Conservation (phyloP, 2,888 invertebrate species). For the Julus scandinavius region DNA sequence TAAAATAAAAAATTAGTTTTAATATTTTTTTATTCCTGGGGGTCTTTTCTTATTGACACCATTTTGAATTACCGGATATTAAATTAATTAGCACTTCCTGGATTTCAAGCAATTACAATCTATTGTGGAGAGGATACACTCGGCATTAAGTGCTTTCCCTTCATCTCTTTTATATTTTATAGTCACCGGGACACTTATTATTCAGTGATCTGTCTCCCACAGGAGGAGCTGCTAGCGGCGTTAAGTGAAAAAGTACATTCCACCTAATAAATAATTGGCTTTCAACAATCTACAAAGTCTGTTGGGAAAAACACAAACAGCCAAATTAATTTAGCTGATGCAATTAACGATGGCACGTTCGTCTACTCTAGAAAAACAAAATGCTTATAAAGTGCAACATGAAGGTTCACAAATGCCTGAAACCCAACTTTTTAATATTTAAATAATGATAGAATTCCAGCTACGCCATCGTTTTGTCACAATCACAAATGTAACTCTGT, state of each 20-base stretch:
- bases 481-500: background rate
- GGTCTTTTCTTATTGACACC: background rate
- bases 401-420: background rate
- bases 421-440: background rate
- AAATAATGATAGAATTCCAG: background rate
- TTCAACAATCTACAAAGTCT: background rate
- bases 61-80: background rate
- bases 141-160: background rate
- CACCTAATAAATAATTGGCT: conserved; percentile 14
- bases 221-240: conserved; percentile 17
- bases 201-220: background rate
- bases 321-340: background rate
- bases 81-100: conserved; percentile 40
- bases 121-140: background rate
- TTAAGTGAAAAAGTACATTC: conserved; percentile 39
- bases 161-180: conserved; percentile 17
- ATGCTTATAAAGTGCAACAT: background rate
- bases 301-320: conserved; percentile 32
- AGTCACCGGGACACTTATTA: background rate
- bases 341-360: conserved; percentile 11
- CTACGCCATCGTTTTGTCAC: background rate
- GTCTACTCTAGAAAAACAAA: background rate
- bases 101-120: background rate
- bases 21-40: background rate
- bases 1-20: background rate